These are phyloP conservation scores for Macrosteles quadrilineatus DNA, from an alignment of 1,140 invertebrate species.

Conservation along the genomic window DNA sequence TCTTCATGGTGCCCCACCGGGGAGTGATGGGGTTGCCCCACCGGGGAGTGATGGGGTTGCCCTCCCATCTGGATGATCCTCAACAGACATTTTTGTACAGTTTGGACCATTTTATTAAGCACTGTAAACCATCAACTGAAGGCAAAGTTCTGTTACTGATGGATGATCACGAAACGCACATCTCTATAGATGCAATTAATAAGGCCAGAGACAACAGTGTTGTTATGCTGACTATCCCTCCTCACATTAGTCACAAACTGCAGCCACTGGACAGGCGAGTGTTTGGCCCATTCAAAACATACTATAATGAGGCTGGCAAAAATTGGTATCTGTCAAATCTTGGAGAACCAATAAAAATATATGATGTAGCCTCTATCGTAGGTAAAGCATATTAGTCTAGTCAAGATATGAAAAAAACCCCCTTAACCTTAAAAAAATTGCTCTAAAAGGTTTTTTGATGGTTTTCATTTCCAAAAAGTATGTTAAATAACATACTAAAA, in stretches of 20 bases:
- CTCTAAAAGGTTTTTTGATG: too few relatives aligned
- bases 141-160: slow-evolving; percentile 39
- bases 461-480: too few relatives aligned
- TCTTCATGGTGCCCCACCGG: slow-evolving; percentile 42
- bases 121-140: not conserved
- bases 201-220: slow-evolving; percentile 16
- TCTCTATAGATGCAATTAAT: slow-evolving; percentile 11
- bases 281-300: slow-evolving; percentile 38
- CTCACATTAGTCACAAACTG: slow-evolving; percentile 35
- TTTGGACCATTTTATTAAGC: slow-evolving; percentile 17
- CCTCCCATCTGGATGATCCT: slow-evolving; percentile 37
- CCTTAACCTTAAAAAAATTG: too few relatives aligned
- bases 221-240: slow-evolving; percentile 33
- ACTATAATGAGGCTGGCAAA: slow-evolving; percentile 5
- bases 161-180: slow-evolving; percentile 26
- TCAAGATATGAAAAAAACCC: too few relatives aligned
- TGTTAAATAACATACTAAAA: too few relatives aligned
- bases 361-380: slow-evolving; percentile 28
- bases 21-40: slow-evolving; percentile 33
- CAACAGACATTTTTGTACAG: slow-evolving; percentile 37
- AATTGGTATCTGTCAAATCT: slow-evolving; percentile 12
- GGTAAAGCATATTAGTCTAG: slow-evolving; percentile 27
- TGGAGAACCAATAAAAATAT: slow-evolving; percentile 19
- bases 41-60: slow-evolving; percentile 36
- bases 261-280: slow-evolving; percentile 38